phyloP scores from a whole-genome alignment of 2,113 vertebrate species.

The Silurus meridionalis region DNA sequence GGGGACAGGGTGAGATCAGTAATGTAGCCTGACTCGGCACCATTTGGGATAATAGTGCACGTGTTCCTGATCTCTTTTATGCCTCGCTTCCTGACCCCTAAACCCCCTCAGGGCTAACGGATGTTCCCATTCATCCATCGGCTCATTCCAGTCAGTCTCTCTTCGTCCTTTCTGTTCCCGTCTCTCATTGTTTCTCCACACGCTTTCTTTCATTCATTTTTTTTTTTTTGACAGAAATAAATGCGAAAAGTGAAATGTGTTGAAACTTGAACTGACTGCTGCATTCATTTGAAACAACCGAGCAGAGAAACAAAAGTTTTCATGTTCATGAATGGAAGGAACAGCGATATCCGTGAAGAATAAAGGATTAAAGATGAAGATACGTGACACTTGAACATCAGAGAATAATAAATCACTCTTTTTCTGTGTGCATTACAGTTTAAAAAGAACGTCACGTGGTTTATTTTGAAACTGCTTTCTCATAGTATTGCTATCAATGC shows the following conservation, averaged over 20 bases:
- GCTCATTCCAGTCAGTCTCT: neutral
- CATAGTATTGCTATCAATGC: neutral
- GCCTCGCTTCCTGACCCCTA: constrained; percentile 47
- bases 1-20: constrained; percentile 20
- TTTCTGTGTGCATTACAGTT: neutral
- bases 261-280: neutral
- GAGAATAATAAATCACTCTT: neutral
- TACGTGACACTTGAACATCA: neutral
- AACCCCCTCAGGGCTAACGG: constrained; percentile 56
- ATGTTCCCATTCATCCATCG: constrained; percentile 31
- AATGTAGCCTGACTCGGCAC: constrained; percentile 26
- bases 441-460: neutral
- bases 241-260: neutral
- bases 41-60: constrained; percentile 26
- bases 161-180: constrained; percentile 8
- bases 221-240: neutral
- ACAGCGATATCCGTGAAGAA: neutral
- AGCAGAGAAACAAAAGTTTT: neutral
- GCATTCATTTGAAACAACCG: constrained; percentile 11
- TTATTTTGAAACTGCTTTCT: neutral
- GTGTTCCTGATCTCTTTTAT: constrained; percentile 62
- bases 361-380: neutral
- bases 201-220: neutral
- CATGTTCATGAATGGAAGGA: neutral
- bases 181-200: neutral